A percentile compares a stretch with the other conserved stretches of the same genome.
Conservation (phyloP, 2,113 vertebrate genomes). For the Silurus glanis region DNA sequence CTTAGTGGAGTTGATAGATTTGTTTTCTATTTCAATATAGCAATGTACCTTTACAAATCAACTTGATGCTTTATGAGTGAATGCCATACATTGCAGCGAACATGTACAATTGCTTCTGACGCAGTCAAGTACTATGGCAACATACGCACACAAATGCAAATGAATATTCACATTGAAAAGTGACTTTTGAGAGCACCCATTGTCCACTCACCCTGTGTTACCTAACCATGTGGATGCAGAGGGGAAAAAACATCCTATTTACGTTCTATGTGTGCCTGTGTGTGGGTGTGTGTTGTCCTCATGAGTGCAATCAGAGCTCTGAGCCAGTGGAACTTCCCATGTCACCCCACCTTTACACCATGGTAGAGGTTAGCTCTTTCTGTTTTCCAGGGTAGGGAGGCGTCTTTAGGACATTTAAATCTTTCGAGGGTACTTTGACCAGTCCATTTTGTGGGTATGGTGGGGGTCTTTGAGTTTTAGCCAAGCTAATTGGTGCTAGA, state of each 20-base stretch:
- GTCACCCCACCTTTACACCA: constrained; percentile 65
- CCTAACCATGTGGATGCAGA: constrained; percentile 22
- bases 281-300: constrained; percentile 33
- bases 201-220: constrained; percentile 51
- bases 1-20: constrained; percentile 39
- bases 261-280: constrained; percentile 20
- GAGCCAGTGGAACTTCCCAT: constrained; percentile 57
- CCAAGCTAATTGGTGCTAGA: constrained; percentile 51
- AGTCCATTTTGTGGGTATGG: constrained; percentile 69
- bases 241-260: background rate
- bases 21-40: background rate
- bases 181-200: background rate
- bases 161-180: constrained; percentile 3
- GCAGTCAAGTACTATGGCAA: constrained; percentile 47
- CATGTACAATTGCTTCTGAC: background rate
- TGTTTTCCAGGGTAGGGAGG: constrained; percentile 60
- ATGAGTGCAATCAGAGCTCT: constrained; percentile 59
- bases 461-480: constrained; percentile 70
- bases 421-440: constrained; percentile 58
- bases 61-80: background rate
- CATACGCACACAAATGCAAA: constrained; percentile 43
- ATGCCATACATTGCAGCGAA: background rate
- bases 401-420: constrained; percentile 56
- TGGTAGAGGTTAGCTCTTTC: constrained; percentile 65
- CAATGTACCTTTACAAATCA: background rate